Evolutionary conservation across 2,797 vertebrate species (phyloP), one percentile per base, ranked within the genome.

Genomic region (Aulostomus chinensis): DNA sequence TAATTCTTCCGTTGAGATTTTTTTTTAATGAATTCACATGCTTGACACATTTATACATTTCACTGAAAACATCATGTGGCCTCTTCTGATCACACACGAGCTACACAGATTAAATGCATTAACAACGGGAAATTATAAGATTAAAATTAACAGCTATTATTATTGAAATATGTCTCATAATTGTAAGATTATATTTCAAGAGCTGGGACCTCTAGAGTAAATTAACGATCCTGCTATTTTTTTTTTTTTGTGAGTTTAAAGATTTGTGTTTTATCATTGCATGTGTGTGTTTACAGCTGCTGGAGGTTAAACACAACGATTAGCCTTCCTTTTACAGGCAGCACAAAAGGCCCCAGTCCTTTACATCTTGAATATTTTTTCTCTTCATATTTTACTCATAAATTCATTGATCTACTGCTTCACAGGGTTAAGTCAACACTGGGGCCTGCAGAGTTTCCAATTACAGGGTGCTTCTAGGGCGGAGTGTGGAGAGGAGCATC

Each of bases 311-410:
- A 73, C 54, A 56, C 36, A 43, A 43, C 48, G 35, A 34, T 41
- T 58, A 55, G 33, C 43, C 52, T 34, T n/a, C n/a, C n/a, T n/a
- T n/a, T n/a, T n/a, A 1, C 30, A 68, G 48, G 42, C 46, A 46
- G 49, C 43, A 50, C 49, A 40, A 32, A 76, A 77, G 72, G 76
- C 76, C 83, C 11, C 18, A 13, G 7, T 30, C 58, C 21, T 30
- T 26, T 10, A 14, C 32, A 49, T 16, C 41, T 20, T 28, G 30
- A 39, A 51, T 41, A 40, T 16, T 2, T 15, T 15, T 29, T 4
- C 9, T 0, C 25, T 31, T 2, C 2, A 32, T 8, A 28, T 48
- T 26, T 34, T 1, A 37, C 5, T 0, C 12, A 12, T 10, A 8
- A 50, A 37, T 22, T 5, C 14, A 39, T 6, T 2, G 37, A 8